These are phyloP conservation scores for Dryobates pubescens DNA, from an alignment of 2,797 vertebrate genomes.

Conservation along the genomic window DNA sequence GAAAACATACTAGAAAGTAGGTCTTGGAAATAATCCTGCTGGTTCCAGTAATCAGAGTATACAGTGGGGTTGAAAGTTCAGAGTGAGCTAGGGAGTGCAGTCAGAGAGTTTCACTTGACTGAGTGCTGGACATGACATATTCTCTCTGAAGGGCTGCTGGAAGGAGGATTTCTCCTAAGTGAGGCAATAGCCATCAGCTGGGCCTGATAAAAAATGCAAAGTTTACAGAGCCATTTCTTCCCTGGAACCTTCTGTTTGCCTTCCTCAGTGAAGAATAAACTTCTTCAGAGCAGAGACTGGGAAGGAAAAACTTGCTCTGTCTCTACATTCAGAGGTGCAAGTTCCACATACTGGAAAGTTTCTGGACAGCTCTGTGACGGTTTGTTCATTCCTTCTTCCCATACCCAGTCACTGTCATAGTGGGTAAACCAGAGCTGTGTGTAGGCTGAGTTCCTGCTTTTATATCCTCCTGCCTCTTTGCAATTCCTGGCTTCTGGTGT, in stretches of 20 bases:
- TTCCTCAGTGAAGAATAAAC: neutral
- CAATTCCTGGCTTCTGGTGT: neutral
- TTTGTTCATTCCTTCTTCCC: neutral
- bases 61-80: conserved; percentile 72
- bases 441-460: neutral
- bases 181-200: neutral
- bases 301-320: neutral
- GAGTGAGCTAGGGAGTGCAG: conserved; percentile 41
- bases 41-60: conserved; percentile 76
- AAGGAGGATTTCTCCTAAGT: neutral
- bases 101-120: conserved; percentile 1
- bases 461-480: neutral
- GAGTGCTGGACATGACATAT: neutral
- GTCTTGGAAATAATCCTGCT: conserved; percentile 72
- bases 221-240: neutral
- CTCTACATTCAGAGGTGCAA: neutral
- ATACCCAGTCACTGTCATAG: neutral
- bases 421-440: neutral
- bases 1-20: conserved; percentile 66
- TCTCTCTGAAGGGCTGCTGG: neutral
- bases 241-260: neutral
- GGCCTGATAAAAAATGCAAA: neutral
- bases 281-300: neutral
- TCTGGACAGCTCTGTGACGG: neutral
- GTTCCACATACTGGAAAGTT: neutral